Evolutionary conservation across 2,797 vertebrate genomes (phyloP), one percentile per base, ranked within the genome.

Genomic region (Remorina albescens): DNA sequence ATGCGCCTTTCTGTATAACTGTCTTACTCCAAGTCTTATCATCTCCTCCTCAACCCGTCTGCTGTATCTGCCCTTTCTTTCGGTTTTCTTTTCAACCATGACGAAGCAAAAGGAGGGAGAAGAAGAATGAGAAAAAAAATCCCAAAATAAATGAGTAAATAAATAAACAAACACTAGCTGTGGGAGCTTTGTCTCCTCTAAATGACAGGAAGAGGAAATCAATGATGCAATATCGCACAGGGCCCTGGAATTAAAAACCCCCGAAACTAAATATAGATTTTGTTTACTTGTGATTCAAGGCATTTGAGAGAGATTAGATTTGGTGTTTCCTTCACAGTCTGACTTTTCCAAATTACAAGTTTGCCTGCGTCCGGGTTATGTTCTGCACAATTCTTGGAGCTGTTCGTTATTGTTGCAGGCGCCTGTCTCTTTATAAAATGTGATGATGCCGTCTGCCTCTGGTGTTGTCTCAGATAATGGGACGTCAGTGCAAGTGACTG

Each of bases 261-360:
- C 71, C 67, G 13, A 44, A 47, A 61, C 80, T 88, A 89, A 88
- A 89, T 86, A 86, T 87, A 91, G 77, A 86, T 74, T 80, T 59
- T 66, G 53, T 57, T 82, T 67, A 41, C 74, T 78, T 54, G 28
- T 83, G 81, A 87, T 83, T 80, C 26, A 30, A 65, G 77, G 77
- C 67, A 32, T 83, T 80, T 61, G 62, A 61, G 59, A 74, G 59
- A 78, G 79, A 85, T 86, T 74, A 83, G 58, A 64, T 84, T 77
- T 57, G 32, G 65, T 84, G 77, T 79, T 83, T 72, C 74, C 59
- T 78, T 76, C 82, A 81, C 66, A 61, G 71, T 76, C 64, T 84
- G 81, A 80, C 80, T 84, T 83, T 28, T 81, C 58, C 36, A 74
- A 77, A 73, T 79, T 34, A 76, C 37, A 76, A 82, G 49, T 76